Evolutionary conservation across 2,113 vertebrate genomes (phyloP).

Genomic region (Procapra przewalskii): DNA sequence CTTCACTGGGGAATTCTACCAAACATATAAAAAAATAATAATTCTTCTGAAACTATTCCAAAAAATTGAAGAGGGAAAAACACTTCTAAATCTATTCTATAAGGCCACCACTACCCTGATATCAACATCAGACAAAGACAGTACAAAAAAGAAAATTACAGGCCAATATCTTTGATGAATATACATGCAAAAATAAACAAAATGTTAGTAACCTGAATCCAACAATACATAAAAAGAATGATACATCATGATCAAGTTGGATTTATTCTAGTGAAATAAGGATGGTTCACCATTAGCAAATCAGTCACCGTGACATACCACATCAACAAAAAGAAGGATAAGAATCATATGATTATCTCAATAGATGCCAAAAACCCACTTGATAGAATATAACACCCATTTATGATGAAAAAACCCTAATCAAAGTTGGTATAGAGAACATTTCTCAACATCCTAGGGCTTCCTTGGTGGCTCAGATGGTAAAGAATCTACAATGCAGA

Average conservation of each 20-base stretch:
- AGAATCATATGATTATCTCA: not conserved
- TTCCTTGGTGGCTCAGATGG: not conserved
- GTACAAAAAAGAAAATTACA: not conserved
- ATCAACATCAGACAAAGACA: not conserved
- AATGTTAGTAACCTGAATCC: not conserved
- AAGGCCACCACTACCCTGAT: not conserved
- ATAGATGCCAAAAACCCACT: not conserved
- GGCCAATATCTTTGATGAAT: not conserved
- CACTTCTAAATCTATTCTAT: not conserved
- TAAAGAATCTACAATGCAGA: not conserved
- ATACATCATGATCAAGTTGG: not conserved
- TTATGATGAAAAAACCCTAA: not conserved
- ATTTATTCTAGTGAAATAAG: not conserved
- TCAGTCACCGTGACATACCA: not conserved
- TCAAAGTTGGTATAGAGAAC: not conserved
- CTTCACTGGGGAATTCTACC: not conserved
- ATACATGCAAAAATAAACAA: not conserved
- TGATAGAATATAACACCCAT: not conserved
- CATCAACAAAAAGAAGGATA: not conserved
- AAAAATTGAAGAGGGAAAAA: not conserved
- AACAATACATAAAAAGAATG: not conserved
- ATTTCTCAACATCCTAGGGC: not conserved
- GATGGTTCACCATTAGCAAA: not conserved
- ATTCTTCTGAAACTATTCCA: not conserved
- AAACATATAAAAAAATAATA: not conserved